phyloP scores from a whole-genome alignment of 30 jellyfish, hydroid and myxozoan species.

The Hydractinia symbiolongicarpus region DNA sequence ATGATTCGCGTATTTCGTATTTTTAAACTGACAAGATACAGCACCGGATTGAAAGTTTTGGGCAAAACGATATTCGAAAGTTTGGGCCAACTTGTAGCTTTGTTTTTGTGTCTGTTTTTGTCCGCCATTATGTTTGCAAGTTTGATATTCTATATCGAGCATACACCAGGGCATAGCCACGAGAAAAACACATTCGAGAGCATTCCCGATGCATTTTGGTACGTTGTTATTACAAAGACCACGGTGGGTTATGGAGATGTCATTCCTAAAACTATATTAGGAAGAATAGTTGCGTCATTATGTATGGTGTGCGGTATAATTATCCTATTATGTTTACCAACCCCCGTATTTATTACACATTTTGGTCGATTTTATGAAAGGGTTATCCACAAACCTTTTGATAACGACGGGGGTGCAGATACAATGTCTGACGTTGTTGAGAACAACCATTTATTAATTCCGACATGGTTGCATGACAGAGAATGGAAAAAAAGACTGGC shows the following conservation, averaged over 20 bases:
- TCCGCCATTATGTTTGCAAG: conserved; percentile 59
- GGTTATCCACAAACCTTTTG: conserved; percentile 5
- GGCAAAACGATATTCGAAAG: conserved; percentile 49
- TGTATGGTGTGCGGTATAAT: conserved; percentile 53
- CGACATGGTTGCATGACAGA: conserved; percentile 47
- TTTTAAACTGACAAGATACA: conserved; percentile 51
- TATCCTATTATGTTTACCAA: conserved; percentile 58
- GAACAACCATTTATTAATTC: conserved; percentile 28
- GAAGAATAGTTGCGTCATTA: conserved; percentile 48
- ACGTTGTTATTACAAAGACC: conserved; percentile 52
- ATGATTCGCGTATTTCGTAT: conserved; percentile 44
- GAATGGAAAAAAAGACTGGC: neutral
- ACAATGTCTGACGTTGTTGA: conserved; percentile 35
- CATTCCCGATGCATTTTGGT: conserved; percentile 63
- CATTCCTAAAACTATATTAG: conserved; percentile 50
- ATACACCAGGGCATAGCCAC: neutral
- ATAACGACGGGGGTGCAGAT: conserved; percentile 25
- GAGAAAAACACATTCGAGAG: conserved; percentile 12
- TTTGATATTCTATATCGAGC: conserved; percentile 39
- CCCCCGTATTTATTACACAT: conserved; percentile 62
- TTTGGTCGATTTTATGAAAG: conserved; percentile 51
- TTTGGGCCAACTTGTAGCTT: conserved; percentile 51
- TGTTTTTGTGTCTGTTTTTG: conserved; percentile 31
- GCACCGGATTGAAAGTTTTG: conserved; percentile 52
- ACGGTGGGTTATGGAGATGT: conserved; percentile 84